Evolutionary conservation across 2,113 vertebrate genomes (phyloP), one percentile per base, ranked within the genome.

Genomic region (Sterrhoptilus dennistouni): DNA sequence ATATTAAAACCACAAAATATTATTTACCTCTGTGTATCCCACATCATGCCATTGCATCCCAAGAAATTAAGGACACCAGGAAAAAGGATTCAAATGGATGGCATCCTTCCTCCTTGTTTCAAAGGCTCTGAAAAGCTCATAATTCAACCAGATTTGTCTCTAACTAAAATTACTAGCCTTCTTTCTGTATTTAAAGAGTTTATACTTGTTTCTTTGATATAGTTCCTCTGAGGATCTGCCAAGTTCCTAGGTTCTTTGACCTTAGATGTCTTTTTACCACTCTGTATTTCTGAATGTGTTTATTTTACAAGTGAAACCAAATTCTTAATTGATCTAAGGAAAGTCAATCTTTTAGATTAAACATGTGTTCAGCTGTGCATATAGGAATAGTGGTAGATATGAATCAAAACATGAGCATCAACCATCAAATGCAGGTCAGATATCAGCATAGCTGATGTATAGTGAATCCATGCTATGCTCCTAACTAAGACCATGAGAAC

Each of bases 401-500:
- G 33, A 92, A 92, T 89, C 91, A 94, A 96, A 93, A 90, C 71
- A 77, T 29, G 36, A 93, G 54, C 47, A 88, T 72, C 79, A 90
- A 90, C 94, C 74, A 90, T 85, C 74, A 93, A 91, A 90, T 81
- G 40, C 56, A 93, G 40, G 89, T 76, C 87, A 78, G 86, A 40
- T 92, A 95, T 78, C 59, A 47, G 64, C n/a, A 33, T 50, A 61
- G 57, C 74, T 91, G 74, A 76, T 84, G 33, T 85, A 69, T 7
- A 94, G 80, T 68, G 86, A 89, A 95, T 93, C 81, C 49, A 82
- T 79, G 83, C 27, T 82, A 87, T 52, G 53, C 72, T 87, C 36
- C 74, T 94, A 95, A 96, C 91, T 68, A 84, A 91, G 77, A 82
- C 40, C 77, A 87, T 76, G 87, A 94, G 81, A 91, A 95, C 82